Conservation (phyloP, 2,797 vertebrate genomes). For the Phoebastria nigripes region DNA sequence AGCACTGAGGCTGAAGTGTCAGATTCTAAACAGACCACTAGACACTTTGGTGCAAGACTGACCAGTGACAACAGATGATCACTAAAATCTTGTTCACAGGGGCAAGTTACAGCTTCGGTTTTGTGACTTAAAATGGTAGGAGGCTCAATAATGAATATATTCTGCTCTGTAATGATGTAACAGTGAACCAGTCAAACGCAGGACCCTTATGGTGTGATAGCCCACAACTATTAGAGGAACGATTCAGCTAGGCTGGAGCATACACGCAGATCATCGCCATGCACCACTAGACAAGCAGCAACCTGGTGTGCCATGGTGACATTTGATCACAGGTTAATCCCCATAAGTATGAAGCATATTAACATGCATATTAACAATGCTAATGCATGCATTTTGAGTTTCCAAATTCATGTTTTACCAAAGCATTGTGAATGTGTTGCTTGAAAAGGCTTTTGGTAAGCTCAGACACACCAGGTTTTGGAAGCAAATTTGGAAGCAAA, state of each 20-base stretch:
- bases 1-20: not conserved
- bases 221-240: not conserved
- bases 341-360: not conserved
- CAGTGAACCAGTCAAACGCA: not conserved
- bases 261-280: fast-evolving
- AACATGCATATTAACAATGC: not conserved
- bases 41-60: not conserved
- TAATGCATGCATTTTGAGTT: not conserved
- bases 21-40: not conserved
- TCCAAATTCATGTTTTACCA: not conserved
- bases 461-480: not conserved
- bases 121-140: not conserved
- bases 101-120: not conserved
- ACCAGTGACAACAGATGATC: not conserved
- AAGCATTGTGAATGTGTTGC: not conserved
- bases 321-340: not conserved
- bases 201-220: fast-evolving
- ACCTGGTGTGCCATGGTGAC: too few species aligned
- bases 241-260: not conserved
- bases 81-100: not conserved
- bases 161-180: not conserved
- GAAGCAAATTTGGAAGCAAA: not conserved
- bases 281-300: not conserved
- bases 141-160: not conserved
- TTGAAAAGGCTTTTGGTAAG: not conserved